Evolutionary conservation across 2,797 vertebrate species (phyloP).

Genomic region (Clarias laeviceps): DNA sequence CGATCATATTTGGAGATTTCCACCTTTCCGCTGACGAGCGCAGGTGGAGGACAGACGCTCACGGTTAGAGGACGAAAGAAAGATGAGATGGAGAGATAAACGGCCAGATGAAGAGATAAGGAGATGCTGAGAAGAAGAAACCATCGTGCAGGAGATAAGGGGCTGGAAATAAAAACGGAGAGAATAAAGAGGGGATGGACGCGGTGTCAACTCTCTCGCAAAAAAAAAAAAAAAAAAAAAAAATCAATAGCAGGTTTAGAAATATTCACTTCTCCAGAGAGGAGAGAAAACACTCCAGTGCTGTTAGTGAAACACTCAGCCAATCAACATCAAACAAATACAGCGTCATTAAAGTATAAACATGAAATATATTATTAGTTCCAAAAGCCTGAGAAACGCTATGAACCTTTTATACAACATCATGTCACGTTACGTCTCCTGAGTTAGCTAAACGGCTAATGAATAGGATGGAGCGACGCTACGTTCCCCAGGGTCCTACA

Average conservation of each 20-base stretch:
- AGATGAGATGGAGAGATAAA: conserved; percentile 52
- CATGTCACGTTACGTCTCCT: background rate
- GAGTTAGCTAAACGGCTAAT: background rate
- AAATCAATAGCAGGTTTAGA: background rate
- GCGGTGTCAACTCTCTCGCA: background rate
- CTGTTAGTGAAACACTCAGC: background rate
- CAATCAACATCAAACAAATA: background rate
- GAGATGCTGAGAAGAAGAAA: conserved; percentile 54
- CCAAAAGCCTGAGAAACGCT: background rate
- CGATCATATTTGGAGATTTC: background rate
- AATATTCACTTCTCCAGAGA: background rate
- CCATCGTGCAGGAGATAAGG: conserved; percentile 38
- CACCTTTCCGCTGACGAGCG: background rate
- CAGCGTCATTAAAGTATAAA: background rate
- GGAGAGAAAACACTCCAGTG: background rate
- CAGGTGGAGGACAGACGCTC: conserved; percentile 37
- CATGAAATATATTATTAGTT: background rate
- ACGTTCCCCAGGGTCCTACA: no score
- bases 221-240: background rate
- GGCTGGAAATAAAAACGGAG: conserved; percentile 18
- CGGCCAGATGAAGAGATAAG: conserved; percentile 37
- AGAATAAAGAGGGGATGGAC: background rate
- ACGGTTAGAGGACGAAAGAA: conserved; percentile 52
- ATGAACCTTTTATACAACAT: background rate
- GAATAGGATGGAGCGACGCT: no score